A percentile compares a stretch with the other conserved stretches of the same genome.
phyloP scores from a whole-genome alignment of 2,888 invertebrate species.

The Lasioglossum zephyrum region DNA sequence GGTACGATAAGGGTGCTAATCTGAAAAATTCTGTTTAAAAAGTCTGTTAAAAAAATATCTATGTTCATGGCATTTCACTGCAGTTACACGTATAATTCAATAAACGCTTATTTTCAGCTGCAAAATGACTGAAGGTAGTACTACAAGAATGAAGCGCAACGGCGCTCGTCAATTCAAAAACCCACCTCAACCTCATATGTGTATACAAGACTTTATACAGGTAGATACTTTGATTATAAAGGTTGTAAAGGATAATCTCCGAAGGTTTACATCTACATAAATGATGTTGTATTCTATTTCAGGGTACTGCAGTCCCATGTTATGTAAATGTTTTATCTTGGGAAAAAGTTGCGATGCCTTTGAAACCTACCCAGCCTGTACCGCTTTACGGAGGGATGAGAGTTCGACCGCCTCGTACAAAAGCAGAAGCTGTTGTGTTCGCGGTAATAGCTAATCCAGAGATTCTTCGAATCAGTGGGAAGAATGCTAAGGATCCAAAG shows the following conservation, averaged over 20 bases:
- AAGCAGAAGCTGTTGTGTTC: constrained; percentile 88
- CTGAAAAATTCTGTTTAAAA: not conserved
- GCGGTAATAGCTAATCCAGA: constrained; percentile 91
- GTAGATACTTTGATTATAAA: constrained; percentile 62
- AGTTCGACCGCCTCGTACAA: constrained; percentile 87
- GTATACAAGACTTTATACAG: constrained; percentile 85
- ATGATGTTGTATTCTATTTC: constrained; percentile 16
- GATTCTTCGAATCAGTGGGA: constrained; percentile 88
- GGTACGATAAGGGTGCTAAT: not conserved
- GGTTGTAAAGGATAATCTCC: not conserved
- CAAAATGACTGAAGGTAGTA: constrained; percentile 79
- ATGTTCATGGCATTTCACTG: not conserved
- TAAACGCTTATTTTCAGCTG: constrained; percentile 59
- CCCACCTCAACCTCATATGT: constrained; percentile 92
- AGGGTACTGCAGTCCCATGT: constrained; percentile 81
- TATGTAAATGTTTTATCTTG: constrained; percentile 89
- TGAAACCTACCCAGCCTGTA: constrained; percentile 88
- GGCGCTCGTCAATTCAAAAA: constrained; percentile 88
- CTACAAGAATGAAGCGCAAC: constrained; percentile 78
- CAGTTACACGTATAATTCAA: not conserved
- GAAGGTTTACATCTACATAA: not conserved
- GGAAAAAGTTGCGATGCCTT: constrained; percentile 89
- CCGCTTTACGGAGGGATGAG: constrained; percentile 91
- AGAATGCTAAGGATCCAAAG: constrained; percentile 88
- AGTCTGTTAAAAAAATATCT: not conserved